Base-by-base conservation (phyloP, 2,888 invertebrate species). In the Nomada flava region DNA sequence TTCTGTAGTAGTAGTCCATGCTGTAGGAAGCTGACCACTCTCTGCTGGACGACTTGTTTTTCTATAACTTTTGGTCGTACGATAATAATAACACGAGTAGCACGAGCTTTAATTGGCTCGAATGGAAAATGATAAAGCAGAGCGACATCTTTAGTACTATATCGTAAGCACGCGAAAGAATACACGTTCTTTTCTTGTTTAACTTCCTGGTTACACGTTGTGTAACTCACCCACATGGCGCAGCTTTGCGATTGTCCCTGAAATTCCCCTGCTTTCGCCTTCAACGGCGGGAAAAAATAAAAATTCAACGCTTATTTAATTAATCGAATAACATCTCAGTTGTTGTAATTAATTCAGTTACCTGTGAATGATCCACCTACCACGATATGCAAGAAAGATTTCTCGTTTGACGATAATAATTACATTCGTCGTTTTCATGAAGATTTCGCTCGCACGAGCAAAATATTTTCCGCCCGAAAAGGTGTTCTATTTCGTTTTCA, bases 231-330 rank as follows among this genome's bases (percentile, higher is more conserved):
- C 42, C 86, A 86, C 88, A 85, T 86, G 86, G 86, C 85, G 78
- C 70, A 63, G 78, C 67, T 72, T 79, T 63, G 79, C 77, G 60
- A 72, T 77, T 69, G 86, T 79, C 83, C 86, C 83, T 82, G 86
- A 82, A 82, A 63, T 73, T 79, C 70, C 75, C 60, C 65, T 11
- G 36, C 20, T 68, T 57, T 75, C 65, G 83, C 78, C 74, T 74
- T 80, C 76, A 73, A 64, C 63, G 70, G 60, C 76, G 75, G 71
- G 83, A 79, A 79, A 88, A 2, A 88, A 86, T 83, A 82, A 84
- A 85, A 85, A 82, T 84, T 70, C 71, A 2, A 62, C 64, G 69
- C 26, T 29, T 63, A 55, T 71, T 80, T 77, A 73, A 76, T 44
- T 36, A 26, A n/a, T 55, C 67, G 62, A 62, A 23, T 64, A 62